Conservation (phyloP, 2,113 vertebrate genomes). For the Pituophis catenifer region DNA sequence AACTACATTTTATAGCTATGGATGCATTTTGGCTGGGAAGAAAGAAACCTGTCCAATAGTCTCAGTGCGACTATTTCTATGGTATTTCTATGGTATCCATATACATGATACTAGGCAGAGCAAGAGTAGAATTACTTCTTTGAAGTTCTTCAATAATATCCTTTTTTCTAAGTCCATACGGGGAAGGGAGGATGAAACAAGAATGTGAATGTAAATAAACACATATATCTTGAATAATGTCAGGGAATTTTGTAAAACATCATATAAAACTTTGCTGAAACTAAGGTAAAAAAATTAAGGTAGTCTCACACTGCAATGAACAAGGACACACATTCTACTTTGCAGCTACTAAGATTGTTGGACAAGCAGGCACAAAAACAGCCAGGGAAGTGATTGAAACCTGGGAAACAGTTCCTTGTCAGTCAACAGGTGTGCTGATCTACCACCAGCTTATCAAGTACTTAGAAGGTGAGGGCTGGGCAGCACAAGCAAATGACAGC, state of each 20-base stretch:
- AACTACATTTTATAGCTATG: slow-evolving; percentile 8
- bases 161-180: background rate
- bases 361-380: background rate
- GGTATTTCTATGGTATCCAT: background rate
- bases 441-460: background rate
- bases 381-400: background rate
- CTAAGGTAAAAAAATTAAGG: background rate
- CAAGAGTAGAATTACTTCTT: background rate
- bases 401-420: background rate
- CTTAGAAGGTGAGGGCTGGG: background rate
- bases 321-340: background rate
- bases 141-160: background rate
- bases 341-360: background rate
- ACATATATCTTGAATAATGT: background rate
- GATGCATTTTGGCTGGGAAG: background rate
- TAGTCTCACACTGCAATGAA: background rate
- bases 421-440: background rate
- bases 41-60: background rate
- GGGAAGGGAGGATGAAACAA: background rate
- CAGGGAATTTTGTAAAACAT: background rate
- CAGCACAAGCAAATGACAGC: background rate
- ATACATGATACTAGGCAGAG: background rate
- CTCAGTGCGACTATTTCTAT: background rate
- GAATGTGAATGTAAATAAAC: background rate
- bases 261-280: background rate